Percentiles rank a stretch among this genome's conserved stretches.
These are phyloP conservation scores for Stratiomys singularior DNA, from an alignment of 2,888 invertebrate species.

Conservation along the genomic window DNA sequence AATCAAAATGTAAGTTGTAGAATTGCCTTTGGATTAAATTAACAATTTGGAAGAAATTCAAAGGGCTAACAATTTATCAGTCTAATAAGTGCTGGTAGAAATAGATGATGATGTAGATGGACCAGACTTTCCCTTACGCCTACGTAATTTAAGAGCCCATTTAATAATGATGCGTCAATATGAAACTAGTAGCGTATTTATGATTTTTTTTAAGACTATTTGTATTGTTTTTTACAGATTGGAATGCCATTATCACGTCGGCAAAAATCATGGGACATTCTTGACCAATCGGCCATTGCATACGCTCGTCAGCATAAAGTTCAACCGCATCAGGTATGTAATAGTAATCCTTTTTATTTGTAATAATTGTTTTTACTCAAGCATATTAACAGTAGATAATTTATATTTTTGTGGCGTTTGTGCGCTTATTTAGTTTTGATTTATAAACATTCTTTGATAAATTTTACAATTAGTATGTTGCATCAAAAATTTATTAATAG, in stretches of 20 bases:
- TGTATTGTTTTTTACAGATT: slow-evolving; percentile 51
- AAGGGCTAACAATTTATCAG: no score
- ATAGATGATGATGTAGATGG: no score
- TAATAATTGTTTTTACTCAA: neutral
- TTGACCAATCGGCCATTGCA: slow-evolving; percentile 85
- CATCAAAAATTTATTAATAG: slow-evolving; percentile 33
- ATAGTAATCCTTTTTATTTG: neutral
- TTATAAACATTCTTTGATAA: neutral
- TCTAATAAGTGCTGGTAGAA: no score
- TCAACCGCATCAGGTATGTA: slow-evolving; percentile 71
- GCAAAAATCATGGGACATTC: slow-evolving; percentile 95
- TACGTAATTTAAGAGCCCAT: no score
- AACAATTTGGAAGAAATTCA: no score
- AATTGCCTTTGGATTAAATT: no score
- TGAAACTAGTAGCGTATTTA: no score
- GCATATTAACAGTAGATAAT: slow-evolving; percentile 27
- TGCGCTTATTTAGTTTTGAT: neutral
- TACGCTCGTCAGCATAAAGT: slow-evolving; percentile 76
- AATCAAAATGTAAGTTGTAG: slow-evolving; percentile 56
- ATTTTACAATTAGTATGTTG: slow-evolving; percentile 38
- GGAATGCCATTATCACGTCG: slow-evolving; percentile 68
- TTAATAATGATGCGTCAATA: no score
- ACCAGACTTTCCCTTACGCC: no score
- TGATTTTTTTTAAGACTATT: neutral
- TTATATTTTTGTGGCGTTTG: slow-evolving; percentile 41